These are phyloP conservation scores for Phacellophora camtschatica DNA, from an alignment of 30 jellyfish, hydroid and myxozoan species.

Conservation along the genomic window DNA sequence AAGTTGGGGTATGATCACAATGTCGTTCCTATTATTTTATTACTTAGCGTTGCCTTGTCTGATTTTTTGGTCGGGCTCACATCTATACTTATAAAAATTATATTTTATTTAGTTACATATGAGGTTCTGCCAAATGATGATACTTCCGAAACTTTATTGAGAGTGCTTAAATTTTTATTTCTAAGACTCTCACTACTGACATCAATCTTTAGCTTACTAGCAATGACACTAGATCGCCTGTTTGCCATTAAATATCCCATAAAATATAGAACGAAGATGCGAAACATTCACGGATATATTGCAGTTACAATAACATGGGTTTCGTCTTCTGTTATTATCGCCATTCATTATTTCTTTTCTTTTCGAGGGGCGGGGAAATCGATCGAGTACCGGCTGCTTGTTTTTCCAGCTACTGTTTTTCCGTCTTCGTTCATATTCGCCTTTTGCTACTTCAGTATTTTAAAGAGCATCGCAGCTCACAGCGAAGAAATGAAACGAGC, in stretches of 20 bases:
- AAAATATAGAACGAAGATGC: slow-evolving; percentile 4
- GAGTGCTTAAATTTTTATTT: slow-evolving; percentile 28
- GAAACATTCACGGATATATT: background rate
- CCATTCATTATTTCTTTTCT: background rate
- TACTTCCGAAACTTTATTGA: background rate
- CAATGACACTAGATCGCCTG: slow-evolving; percentile 53
- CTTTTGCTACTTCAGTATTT: background rate
- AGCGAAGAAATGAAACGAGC: slow-evolving; percentile 4
- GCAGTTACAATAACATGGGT: slow-evolving; percentile 25
- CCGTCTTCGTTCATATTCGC: background rate
- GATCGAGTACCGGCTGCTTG: background rate
- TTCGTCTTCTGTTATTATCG: background rate
- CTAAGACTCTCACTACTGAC: slow-evolving; percentile 49
- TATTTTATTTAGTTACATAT: background rate
- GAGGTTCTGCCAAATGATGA: background rate
- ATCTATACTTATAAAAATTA: slow-evolving; percentile 18
- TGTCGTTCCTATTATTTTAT: slow-evolving; percentile 20
- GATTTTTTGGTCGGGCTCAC: slow-evolving; percentile 57
- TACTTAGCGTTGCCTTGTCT: slow-evolving; percentile 53
- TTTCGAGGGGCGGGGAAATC: background rate
- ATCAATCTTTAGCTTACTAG: slow-evolving; percentile 35
- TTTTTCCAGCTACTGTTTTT: background rate
- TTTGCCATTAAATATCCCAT: slow-evolving; percentile 28
- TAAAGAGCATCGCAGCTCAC: background rate
- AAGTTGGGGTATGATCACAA: background rate